phyloP scores from a whole-genome alignment of 2,113 vertebrate species.

The Arizona elegans region DNA sequence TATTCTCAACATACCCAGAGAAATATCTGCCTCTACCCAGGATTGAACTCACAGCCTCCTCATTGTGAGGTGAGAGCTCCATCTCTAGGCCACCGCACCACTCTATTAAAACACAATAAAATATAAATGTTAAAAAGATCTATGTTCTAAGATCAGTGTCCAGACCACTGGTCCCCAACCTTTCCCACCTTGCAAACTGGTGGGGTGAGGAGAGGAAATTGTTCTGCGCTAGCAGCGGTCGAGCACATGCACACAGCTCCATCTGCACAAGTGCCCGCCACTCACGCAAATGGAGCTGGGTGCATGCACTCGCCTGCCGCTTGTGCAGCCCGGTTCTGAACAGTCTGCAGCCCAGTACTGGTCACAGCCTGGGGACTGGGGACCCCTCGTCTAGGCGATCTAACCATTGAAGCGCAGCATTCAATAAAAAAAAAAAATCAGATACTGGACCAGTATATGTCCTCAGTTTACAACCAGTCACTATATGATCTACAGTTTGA shows the following conservation, averaged over 20 bases:
- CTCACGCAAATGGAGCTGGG: not conserved
- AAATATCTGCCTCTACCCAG: too few relatives aligned
- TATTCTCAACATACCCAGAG: too few relatives aligned
- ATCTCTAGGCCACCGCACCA: too few relatives aligned
- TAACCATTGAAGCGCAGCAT: not conserved
- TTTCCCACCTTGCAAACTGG: not conserved
- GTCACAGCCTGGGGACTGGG: not conserved
- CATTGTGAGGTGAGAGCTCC: too few relatives aligned
- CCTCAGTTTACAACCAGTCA: too few relatives aligned
- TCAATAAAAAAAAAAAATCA: not conserved
- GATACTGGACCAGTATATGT: not conserved
- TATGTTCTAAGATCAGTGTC: not conserved
- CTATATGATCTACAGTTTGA: not conserved
- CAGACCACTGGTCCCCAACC: not conserved
- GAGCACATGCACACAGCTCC: not conserved
- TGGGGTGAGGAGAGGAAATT: not conserved
- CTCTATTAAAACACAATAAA: too few relatives aligned
- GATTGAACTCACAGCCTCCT: too few relatives aligned
- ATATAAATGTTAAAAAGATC: not conserved
- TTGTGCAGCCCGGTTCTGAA: not conserved
- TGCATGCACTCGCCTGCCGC: not conserved
- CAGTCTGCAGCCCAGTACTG: not conserved
- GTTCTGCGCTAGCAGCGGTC: rapidly evolving
- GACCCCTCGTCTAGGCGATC: not conserved
- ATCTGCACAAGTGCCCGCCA: not conserved